These are phyloP conservation scores for Actinernus sp. DNA, from an alignment of 92 coral and sea anemone species.

Conservation along the genomic window DNA sequence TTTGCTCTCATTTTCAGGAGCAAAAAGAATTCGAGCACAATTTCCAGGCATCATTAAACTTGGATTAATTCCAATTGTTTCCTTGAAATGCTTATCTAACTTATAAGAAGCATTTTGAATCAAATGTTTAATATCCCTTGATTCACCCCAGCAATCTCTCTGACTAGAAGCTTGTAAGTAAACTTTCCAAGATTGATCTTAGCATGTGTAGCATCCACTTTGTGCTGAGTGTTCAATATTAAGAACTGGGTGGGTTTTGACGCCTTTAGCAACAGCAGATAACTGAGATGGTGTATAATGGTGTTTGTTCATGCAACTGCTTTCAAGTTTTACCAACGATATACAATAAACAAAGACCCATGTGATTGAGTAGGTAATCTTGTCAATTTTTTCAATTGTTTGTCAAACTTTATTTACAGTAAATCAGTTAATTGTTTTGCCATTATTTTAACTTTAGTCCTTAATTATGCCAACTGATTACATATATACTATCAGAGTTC, in stretches of 20 bases:
- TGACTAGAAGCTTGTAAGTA: slow-evolving; percentile 1
- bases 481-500: too few species aligned
- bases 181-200: slow-evolving; percentile 7
- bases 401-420: slow-evolving; percentile 13
- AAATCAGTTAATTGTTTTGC: slow-evolving; percentile 7
- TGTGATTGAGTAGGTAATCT: too few species aligned
- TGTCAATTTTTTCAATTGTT: too few species aligned
- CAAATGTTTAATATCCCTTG: slow-evolving; percentile 7
- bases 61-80: slow-evolving; percentile 36
- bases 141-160: slow-evolving; percentile 23
- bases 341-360: too few species aligned
- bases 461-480: too few species aligned
- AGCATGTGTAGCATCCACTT: slow-evolving; percentile 45
- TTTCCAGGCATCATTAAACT: slow-evolving; percentile 47
- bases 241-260: slow-evolving; percentile 17
- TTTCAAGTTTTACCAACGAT: too few species aligned
- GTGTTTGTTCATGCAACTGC: too few species aligned
- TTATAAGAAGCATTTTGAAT: background rate
- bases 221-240: slow-evolving; percentile 13
- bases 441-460: too few species aligned
- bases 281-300: slow-evolving; percentile 10
- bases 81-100: slow-evolving; percentile 11
- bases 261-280: slow-evolving; percentile 22
- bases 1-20: slow-evolving; percentile 10
- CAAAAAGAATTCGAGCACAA: slow-evolving; percentile 36